A percentile compares a stretch with the other conserved stretches of the same genome.
Conservation (phyloP, 2,113 vertebrate genomes). For the Myrmecophaga tridactyla region DNA sequence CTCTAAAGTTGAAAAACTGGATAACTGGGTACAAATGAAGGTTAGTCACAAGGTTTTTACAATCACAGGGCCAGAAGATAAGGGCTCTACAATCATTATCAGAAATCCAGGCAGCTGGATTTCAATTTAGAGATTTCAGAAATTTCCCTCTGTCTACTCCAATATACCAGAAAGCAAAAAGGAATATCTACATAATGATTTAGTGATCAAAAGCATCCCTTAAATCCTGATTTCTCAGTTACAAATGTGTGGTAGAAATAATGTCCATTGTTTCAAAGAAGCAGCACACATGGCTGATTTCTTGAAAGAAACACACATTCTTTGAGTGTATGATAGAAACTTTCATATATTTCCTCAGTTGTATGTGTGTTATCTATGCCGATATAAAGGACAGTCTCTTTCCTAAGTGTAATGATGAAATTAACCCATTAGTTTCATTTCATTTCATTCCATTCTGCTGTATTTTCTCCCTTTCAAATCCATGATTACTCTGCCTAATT, state of each 20-base stretch:
- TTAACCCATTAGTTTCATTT: not conserved
- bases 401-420: not conserved
- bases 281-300: not conserved
- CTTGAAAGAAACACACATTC: not conserved
- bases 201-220: too few relatives aligned
- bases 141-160: too few relatives aligned
- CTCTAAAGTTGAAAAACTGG: too few relatives aligned
- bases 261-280: not conserved
- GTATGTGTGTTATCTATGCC: not conserved
- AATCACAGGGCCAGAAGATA: too few relatives aligned
- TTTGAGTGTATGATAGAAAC: not conserved
- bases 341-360: not conserved
- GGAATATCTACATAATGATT: too few relatives aligned
- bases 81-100: too few relatives aligned
- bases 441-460: not conserved
- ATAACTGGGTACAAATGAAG: too few relatives aligned
- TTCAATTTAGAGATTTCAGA: too few relatives aligned
- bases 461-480: not conserved
- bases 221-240: too few relatives aligned
- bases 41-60: too few relatives aligned
- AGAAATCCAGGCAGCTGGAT: too few relatives aligned
- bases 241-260: not conserved
- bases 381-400: not conserved
- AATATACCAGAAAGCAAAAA: too few relatives aligned
- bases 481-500: not conserved